phyloP scores from a whole-genome alignment of 2,888 invertebrate species.

The Eupelmus urozonus region DNA sequence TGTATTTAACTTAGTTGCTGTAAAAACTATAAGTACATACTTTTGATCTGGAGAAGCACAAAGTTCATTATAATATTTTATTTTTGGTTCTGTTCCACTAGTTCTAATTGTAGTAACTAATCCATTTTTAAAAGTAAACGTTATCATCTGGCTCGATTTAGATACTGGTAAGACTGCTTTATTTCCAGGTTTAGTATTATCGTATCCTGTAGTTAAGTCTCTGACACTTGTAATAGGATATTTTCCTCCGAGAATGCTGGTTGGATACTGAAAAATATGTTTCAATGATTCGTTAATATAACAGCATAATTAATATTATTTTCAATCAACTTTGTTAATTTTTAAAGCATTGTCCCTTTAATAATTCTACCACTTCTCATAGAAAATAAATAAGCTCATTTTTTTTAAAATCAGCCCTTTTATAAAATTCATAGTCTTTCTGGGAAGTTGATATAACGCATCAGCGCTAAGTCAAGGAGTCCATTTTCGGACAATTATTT shows the following conservation, averaged over 20 bases:
- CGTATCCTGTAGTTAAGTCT: slow-evolving; percentile 93
- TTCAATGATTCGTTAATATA: too few relatives aligned
- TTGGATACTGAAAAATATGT: slow-evolving; percentile 83
- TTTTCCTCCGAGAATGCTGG: slow-evolving; percentile 81
- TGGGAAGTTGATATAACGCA: too few relatives aligned
- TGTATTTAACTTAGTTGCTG: not conserved
- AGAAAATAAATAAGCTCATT: too few relatives aligned
- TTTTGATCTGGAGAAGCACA: slow-evolving; percentile 83
- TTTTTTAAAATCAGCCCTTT: too few relatives aligned
- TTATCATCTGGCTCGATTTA: slow-evolving; percentile 92
- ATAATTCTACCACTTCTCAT: too few relatives aligned
- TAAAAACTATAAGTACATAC: slow-evolving; percentile 76
- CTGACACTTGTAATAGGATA: slow-evolving; percentile 85
- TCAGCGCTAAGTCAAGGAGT: too few relatives aligned
- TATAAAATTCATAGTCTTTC: too few relatives aligned
- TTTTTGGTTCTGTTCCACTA: slow-evolving; percentile 99
- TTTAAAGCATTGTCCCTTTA: too few relatives aligned
- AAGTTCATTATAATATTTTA: slow-evolving; percentile 98
- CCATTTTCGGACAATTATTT: too few relatives aligned
- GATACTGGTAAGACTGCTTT: slow-evolving; percentile 85
- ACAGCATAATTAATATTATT: too few relatives aligned
- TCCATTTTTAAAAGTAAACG: slow-evolving; percentile 93
- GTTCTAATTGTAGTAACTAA: slow-evolving; percentile 93
- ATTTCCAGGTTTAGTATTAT: slow-evolving; percentile 84
- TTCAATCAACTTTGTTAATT: too few relatives aligned